A percentile compares a stretch with the other conserved stretches of the same genome.
phyloP scores from a whole-genome alignment of 2,888 invertebrate species.

The Diadegma fenestrale region DNA sequence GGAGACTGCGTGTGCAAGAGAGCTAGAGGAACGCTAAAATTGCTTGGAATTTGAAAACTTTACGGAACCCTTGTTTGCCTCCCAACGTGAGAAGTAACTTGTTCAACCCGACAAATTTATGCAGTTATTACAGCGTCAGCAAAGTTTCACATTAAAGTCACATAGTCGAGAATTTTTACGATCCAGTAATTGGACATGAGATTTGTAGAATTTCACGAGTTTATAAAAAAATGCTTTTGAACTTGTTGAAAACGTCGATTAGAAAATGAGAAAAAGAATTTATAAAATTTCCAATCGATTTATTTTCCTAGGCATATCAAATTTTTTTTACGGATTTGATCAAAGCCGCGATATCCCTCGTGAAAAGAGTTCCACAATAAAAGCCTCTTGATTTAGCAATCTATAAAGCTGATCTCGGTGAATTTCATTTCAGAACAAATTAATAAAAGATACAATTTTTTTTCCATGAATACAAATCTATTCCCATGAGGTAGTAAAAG shows the following conservation, averaged over 20 bases:
- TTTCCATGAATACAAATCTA: not conserved
- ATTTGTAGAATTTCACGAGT: not conserved
- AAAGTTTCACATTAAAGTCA: slow-evolving; percentile 24
- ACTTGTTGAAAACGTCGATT: not conserved
- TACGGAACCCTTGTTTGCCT: slow-evolving; percentile 35
- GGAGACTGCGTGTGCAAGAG: slow-evolving; percentile 7
- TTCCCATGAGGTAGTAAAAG: not conserved
- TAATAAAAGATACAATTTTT: not conserved
- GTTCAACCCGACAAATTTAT: slow-evolving; percentile 15
- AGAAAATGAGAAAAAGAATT: not conserved
- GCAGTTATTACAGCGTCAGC: not conserved
- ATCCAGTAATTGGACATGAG: not conserved
- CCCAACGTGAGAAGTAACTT: slow-evolving; percentile 4
- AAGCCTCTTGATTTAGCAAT: not conserved
- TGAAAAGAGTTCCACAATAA: not conserved
- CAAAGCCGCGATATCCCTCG: not conserved
- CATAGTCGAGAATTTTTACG: not conserved
- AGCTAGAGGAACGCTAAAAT: slow-evolving; percentile 22
- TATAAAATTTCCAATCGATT: not conserved
- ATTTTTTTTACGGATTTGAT: not conserved
- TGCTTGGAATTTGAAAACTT: slow-evolving; percentile 42
- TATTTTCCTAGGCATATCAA: not conserved
- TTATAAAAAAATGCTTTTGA: not conserved
- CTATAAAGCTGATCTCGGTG: not conserved
- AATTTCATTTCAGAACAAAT: not conserved